A percentile compares a stretch with the other conserved stretches of the same genome.
phyloP scores from a whole-genome alignment of 2,888 invertebrate species.

The Oligia fasciuncula region DNA sequence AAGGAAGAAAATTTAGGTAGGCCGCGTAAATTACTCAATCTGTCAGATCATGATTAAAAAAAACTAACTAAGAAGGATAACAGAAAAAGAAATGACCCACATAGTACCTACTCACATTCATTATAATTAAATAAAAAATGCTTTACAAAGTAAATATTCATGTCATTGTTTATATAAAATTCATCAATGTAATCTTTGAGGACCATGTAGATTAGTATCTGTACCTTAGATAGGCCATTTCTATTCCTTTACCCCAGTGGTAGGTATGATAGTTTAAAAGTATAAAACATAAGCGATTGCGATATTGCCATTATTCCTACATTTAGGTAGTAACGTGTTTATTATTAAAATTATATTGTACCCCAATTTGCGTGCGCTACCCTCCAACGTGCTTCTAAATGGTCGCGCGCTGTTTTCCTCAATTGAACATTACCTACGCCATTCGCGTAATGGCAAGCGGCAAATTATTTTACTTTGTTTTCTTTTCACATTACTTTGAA shows the following conservation, averaged over 20 bases:
- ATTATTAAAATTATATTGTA: constrained; percentile 14
- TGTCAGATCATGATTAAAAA: too few relatives aligned
- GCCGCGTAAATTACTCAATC: too few relatives aligned
- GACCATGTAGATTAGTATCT: too few relatives aligned
- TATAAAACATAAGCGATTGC: constrained; percentile 9
- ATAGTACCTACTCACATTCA: too few relatives aligned
- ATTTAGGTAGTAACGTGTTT: constrained; percentile 16
- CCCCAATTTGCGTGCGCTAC: constrained; percentile 11
- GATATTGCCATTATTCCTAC: not conserved
- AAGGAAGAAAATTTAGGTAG: too few relatives aligned
- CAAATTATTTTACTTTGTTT: not conserved
- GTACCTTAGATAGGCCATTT: too few relatives aligned
- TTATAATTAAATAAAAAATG: too few relatives aligned
- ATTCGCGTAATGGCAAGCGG: constrained; percentile 1
- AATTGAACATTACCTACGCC: constrained; percentile 36
- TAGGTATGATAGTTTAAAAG: not conserved
- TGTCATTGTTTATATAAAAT: too few relatives aligned
- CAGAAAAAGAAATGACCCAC: too few relatives aligned
- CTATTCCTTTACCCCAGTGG: not conserved
- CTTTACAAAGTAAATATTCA: too few relatives aligned
- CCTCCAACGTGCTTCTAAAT: constrained; percentile 11
- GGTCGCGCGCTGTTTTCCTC: constrained; percentile 33
- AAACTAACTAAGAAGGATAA: too few relatives aligned
- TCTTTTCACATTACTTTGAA: not conserved
- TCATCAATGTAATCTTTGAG: too few relatives aligned